Evolutionary conservation across 2,113 vertebrate genomes (phyloP), one percentile per base, ranked within the genome.

Genomic region (Crocuta crocuta): DNA sequence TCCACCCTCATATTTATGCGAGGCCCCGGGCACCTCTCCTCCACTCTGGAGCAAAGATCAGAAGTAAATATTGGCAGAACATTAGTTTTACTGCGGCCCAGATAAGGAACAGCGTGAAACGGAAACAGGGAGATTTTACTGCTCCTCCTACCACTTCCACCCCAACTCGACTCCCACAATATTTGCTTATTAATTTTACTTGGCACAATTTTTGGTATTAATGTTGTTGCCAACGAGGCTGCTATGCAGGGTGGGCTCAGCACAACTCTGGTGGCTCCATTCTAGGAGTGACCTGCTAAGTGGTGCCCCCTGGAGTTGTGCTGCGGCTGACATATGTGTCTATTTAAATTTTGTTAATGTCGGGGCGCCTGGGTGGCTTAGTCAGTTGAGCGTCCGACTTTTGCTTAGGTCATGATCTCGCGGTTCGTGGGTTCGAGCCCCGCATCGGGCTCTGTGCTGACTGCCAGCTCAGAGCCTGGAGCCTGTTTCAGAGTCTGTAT

Each of bases 21-120:
- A 35, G 65, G 58, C 63, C 85, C 85, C 0, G 48, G 91, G 85
- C 55, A 91, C 87, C 76, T 92, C 31, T n/a, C 95, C 70, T 61
- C 55, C 61, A 48, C n/a, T 53, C 92, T 4, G 81, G 89, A 84
- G 89, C 96, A 84, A 86, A 87, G 95, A 95, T 83, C 94, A 92
- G 92, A 95, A 78, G 92, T n/a, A 84, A 96, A 96, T 74, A 96
- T 63, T 84, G 95, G 92, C 92, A 83, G 91, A 90, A 92, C 74
- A 53, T 87, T 35, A 89, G 61, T 89, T 92, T 87, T 43, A 43
- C 85, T 35, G 89, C 68, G 95, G 76, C 85, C 79, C 89, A 68
- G 96, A 96, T 78, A 92, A 97, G 70, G 80, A 95, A 26, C 73
- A 21, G 91, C 58, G 10, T 9, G 61, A 15, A 73, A 78, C 7